These are phyloP conservation scores for Tauraco hartlaubi DNA, from an alignment of 2,797 vertebrate genomes.

Conservation along the genomic window DNA sequence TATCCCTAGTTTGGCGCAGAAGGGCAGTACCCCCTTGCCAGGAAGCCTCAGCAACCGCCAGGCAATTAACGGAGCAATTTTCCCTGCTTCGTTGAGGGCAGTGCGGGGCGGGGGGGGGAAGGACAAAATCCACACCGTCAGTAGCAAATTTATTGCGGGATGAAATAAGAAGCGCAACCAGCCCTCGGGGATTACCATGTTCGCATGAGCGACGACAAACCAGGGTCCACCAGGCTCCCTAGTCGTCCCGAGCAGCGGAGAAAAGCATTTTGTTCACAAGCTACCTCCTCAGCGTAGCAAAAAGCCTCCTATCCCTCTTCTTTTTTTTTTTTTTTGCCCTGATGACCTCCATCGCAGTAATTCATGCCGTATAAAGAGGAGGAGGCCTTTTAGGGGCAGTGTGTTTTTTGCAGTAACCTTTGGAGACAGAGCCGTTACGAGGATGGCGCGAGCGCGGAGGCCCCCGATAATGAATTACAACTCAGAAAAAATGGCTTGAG, in stretches of 20 bases:
- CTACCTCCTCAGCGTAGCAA: neutral
- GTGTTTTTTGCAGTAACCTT: neutral
- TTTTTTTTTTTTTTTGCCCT: too few relatives aligned
- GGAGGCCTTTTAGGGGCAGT: neutral
- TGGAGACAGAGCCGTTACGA: neutral
- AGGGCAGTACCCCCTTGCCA: slow-evolving; percentile 34
- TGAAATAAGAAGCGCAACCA: slow-evolving; percentile 1
- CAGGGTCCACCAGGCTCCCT: slow-evolving; percentile 72
- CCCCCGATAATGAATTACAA: neutral
- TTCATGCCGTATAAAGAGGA: slow-evolving; percentile 10
- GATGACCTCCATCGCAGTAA: neutral
- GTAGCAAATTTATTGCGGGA: slow-evolving; percentile 56
- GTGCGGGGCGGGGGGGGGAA: neutral
- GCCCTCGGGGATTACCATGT: slow-evolving; percentile 36
- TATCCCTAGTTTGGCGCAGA: slow-evolving; percentile 81
- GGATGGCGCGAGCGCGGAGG: fast-evolving
- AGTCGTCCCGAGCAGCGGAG: slow-evolving; percentile 29
- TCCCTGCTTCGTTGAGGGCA: slow-evolving; percentile 12
- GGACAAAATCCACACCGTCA: slow-evolving; percentile 54
- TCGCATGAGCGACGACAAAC: slow-evolving; percentile 11
- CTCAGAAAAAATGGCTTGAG: slow-evolving; percentile 16
- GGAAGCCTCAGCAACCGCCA: neutral
- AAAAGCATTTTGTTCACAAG: neutral
- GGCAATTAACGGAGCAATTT: slow-evolving; percentile 45
- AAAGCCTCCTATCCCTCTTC: neutral